Conservation (phyloP, 2,113 vertebrate genomes). For the Phalacrocorax brasilianus region DNA sequence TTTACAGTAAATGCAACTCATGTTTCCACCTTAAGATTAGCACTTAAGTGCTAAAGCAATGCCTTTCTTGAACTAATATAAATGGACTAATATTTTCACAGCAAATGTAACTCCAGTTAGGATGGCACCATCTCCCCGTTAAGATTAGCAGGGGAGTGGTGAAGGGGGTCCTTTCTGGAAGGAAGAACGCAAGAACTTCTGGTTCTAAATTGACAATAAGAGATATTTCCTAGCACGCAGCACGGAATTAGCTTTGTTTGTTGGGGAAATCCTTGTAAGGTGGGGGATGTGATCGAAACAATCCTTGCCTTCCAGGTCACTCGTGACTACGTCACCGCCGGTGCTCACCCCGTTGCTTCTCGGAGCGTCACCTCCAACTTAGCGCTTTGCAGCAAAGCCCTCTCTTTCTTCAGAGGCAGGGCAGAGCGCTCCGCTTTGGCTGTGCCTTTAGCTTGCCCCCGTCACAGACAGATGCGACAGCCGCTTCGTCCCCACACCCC, state of each 20-base stretch:
- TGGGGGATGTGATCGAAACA: neutral
- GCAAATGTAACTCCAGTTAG: neutral
- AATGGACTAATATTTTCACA: neutral
- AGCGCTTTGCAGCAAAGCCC: neutral
- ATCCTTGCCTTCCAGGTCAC: neutral
- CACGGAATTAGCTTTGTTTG: neutral
- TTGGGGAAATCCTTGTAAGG: neutral
- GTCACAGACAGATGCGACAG: neutral
- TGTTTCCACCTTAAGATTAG: neutral
- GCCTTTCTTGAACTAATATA: neutral
- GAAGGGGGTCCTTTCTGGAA: neutral
- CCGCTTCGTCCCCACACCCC: no score
- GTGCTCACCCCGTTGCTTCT: neutral
- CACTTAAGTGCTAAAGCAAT: neutral
- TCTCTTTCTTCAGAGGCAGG: neutral
- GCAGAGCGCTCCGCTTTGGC: neutral
- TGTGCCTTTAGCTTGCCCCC: neutral
- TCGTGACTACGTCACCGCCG: accelerated
- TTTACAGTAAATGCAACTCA: neutral
- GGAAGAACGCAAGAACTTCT: neutral
- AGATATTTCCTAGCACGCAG: neutral
- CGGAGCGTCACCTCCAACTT: neutral
- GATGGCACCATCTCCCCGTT: neutral
- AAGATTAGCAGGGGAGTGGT: neutral
- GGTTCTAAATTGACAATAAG: neutral